Base-by-base conservation (phyloP, 1,140 invertebrate species). In the Drosophila albomicans region DNA sequence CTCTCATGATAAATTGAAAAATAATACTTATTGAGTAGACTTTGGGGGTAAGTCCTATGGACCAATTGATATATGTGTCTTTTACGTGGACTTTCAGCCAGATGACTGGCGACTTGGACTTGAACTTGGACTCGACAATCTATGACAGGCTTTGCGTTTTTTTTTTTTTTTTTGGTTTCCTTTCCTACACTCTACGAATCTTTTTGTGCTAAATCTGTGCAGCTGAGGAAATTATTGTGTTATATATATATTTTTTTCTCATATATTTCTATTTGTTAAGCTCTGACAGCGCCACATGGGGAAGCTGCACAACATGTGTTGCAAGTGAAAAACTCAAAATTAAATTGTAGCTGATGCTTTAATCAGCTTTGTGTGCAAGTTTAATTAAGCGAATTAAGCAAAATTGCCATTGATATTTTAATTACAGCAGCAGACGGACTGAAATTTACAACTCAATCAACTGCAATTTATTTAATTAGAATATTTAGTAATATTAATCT, bases 1-100 rank as follows among this genome's bases (percentile, higher is more conserved):
- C 32, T 57, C 32, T 4, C 32, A 80, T 88, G 87, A 87, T 88
- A 87, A 87, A 87, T 88, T 82, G 68, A 78, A 88, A 87, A 87
- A 84, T 87, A 88, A 87, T 87, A 16, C 52, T 45, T 28, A 84
- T 87, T 73, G 75, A 88, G 84, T 67, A 68, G 78, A 86, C 70
- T 88, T 79, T 62, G 57, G 16, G 61, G 48, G n/a, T 45, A 68
- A 61, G 56, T 61, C 35, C 35, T 10, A 25, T 28, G n/a, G 11
- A 13, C 25, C 71, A 59, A 64, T 63, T 61, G 51, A 71, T 71
- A 65, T 56, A 65, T 52, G 51, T 56, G 51, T 32, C 63, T 45
- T 59, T 59, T 56, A 56, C 16, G 61, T 43, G 61, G 32, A 38
- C 32, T 38, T 38, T 6, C 5, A 41, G 35, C 15, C 30, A 54